Percentiles rank a stretch among this genome's conserved stretches.
Evolutionary conservation across 2,113 vertebrate genomes (phyloP).

Genomic region (Arizona elegans): DNA sequence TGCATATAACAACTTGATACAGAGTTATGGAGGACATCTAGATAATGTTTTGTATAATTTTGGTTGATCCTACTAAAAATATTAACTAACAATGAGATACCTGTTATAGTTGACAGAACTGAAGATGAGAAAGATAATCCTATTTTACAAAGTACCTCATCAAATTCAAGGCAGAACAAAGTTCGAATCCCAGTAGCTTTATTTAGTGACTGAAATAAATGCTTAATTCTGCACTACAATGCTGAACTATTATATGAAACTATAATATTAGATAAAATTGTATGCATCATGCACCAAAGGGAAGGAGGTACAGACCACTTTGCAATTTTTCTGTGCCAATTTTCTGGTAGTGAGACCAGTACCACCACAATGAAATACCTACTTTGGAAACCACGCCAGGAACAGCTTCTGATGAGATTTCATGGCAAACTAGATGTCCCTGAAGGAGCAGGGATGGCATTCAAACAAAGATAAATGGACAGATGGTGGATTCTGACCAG

Average conservation of each 20-base stretch:
- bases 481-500: neutral
- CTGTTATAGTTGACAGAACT: neutral
- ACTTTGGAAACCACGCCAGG: neutral
- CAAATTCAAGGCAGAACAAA: neutral
- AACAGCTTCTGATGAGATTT: neutral
- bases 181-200: neutral
- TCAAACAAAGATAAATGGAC: neutral
- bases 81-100: neutral
- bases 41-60: neutral
- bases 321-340: neutral
- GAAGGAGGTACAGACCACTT: neutral
- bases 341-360: neutral
- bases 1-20: neutral
- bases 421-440: neutral
- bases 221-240: neutral
- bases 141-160: neutral
- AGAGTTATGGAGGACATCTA: neutral
- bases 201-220: neutral
- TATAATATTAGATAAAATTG: neutral
- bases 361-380: neutral
- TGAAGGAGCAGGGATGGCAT: neutral
- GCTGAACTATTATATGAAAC: neutral
- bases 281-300: neutral
- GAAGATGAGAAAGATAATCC: neutral
- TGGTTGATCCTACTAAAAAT: neutral